Base-by-base conservation (phyloP, 2,888 invertebrate genomes). In the Fabriciana adippe region DNA sequence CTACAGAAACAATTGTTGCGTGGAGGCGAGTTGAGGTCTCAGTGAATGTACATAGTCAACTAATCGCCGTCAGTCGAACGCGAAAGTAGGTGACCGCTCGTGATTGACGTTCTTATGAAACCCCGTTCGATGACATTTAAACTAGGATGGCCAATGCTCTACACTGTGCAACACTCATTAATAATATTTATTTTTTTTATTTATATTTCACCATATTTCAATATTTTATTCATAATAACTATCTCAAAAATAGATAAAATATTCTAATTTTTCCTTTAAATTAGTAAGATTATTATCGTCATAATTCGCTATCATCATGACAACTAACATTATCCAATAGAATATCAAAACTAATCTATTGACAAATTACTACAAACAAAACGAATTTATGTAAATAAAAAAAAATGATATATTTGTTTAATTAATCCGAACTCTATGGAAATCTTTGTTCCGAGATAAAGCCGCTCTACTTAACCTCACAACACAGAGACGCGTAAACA, bases 1-100 rank as follows among this genome's bases (percentile, higher is more conserved):
- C 88, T 89, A 92, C 89, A 90, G 91, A 92, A 92, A 91, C 92
- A 92, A 92, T 92, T 90, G 92, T 91, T 92, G 92, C 92, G 91
- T 92, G 90, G 92, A 92, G 88, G 90, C 88, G 88, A 90, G 86
- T 80, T 83, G 87, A 87, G 88, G 87, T 87, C 88, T 87, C 88
- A 85, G 91, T 90, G 91, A 91, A 91, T 89, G 91, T 91, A 78
- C 75, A 76, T 75, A 88, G 88, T 81, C 78, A 83, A 83, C 90
- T 91, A 91, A 92, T 91, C 90, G 90, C 85, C 82, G 83, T 85
- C 83, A 85, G 86, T 84, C 88, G 89, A 91, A 90, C 91, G 91
- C 91, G 92, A 92, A 92, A 92, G 92, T 92, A 91, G 92, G 92
- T 92, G 92, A 92, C 92, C 92, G 91, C 85, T 83, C 78, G 90